Evolutionary conservation across 2,797 vertebrate genomes (phyloP).

Genomic region (Heterohyrax brucei): DNA sequence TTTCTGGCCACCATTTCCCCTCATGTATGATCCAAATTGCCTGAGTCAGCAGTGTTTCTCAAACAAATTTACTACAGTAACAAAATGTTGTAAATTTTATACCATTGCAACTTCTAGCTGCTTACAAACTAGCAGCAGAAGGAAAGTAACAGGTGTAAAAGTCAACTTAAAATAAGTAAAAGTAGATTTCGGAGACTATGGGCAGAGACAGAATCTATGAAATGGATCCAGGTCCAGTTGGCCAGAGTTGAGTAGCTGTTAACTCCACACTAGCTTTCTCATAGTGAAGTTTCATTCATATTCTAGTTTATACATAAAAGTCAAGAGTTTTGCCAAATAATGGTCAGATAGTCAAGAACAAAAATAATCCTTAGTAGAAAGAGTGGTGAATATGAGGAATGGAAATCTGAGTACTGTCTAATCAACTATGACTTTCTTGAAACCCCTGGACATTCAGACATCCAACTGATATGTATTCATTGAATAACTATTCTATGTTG

Average conservation of each 20-base stretch:
- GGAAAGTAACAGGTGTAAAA: neutral
- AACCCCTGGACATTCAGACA: neutral
- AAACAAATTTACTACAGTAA: neutral
- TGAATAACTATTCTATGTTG: neutral
- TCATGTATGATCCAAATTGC: neutral
- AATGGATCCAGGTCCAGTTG: neutral
- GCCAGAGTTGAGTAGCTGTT: neutral
- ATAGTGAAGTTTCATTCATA: neutral
- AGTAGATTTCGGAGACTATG: neutral
- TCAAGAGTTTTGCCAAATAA: neutral
- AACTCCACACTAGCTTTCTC: neutral
- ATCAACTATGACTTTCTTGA: neutral
- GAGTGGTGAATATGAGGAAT: neutral
- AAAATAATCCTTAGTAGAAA: neutral
- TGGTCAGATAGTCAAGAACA: neutral
- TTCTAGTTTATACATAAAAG: neutral
- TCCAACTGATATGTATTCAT: neutral
- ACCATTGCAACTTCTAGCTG: neutral
- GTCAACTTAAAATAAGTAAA: slow-evolving; percentile 26
- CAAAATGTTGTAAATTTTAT: neutral
- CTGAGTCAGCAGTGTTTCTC: neutral
- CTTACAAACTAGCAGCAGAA: neutral
- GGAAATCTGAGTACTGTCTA: neutral
- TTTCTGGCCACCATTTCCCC: neutral
- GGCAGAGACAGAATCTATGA: neutral